Percentiles rank a stretch among this genome's conserved stretches.
Conservation (phyloP, 2,113 vertebrate genomes). For the Plecturocebus donacophilus region DNA sequence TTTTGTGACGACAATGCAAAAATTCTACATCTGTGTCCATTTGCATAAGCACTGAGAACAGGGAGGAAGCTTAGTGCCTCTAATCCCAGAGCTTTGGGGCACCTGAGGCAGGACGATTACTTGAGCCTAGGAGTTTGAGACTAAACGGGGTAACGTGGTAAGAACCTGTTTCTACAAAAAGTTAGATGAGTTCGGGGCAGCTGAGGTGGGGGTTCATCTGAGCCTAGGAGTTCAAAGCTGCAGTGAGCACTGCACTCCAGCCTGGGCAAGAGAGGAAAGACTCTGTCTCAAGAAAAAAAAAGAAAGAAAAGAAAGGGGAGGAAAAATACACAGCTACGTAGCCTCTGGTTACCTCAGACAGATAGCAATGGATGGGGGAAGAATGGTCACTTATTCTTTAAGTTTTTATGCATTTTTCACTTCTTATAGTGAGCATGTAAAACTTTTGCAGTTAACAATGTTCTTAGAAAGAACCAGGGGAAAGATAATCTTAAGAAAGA, state of each 20-base stretch:
- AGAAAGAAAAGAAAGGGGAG: too few relatives aligned
- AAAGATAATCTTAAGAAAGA: background rate
- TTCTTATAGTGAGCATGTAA: background rate
- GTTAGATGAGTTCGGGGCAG: too few relatives aligned
- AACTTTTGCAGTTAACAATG: background rate
- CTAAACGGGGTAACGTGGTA: too few relatives aligned
- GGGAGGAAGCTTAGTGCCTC: background rate
- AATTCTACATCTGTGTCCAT: background rate
- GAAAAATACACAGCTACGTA: accelerated
- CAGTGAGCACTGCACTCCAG: too few relatives aligned
- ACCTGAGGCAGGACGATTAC: too few relatives aligned
- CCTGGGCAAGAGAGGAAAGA: too few relatives aligned
- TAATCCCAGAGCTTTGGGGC: too few relatives aligned
- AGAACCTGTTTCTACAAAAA: too few relatives aligned
- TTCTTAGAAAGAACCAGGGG: background rate
- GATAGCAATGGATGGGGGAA: background rate
- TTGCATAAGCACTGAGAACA: background rate
- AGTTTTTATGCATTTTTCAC: background rate
- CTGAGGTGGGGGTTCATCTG: too few relatives aligned
- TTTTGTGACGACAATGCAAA: background rate
- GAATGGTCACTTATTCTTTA: background rate
- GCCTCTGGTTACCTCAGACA: background rate
- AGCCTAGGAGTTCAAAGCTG: too few relatives aligned
- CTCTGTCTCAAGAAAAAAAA: too few relatives aligned
- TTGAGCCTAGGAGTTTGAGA: too few relatives aligned